These are phyloP conservation scores for Euspilapteryx auroguttella DNA, from an alignment of 2,888 invertebrate species.

Conservation along the genomic window DNA sequence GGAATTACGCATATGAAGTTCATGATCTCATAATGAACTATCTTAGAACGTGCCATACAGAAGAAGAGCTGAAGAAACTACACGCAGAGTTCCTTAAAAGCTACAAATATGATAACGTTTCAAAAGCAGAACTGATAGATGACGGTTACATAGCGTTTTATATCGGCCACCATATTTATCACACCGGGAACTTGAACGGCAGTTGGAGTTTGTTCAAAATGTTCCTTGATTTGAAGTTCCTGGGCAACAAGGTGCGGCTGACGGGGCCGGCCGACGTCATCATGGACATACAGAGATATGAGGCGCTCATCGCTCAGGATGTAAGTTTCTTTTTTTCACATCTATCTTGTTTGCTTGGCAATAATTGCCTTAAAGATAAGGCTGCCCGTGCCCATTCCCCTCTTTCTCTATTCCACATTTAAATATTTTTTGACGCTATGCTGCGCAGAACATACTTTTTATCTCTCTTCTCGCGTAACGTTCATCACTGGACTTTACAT, in stretches of 20 bases:
- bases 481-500: too few relatives aligned
- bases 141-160: conserved; percentile 76
- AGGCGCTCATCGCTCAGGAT: conserved; percentile 52
- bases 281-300: conserved; percentile 67
- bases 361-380: too few relatives aligned
- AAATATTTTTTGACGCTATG: too few relatives aligned
- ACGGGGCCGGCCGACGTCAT: conserved; percentile 72
- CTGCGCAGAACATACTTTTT: too few relatives aligned
- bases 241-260: conserved; percentile 69
- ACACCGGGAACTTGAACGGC: conserved; percentile 41
- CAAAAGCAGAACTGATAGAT: conserved; percentile 60
- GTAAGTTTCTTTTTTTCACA: conserved; percentile 29
- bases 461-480: too few relatives aligned
- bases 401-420: too few relatives aligned
- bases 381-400: too few relatives aligned
- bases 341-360: too few relatives aligned
- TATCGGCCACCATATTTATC: conserved; percentile 69
- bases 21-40: conserved; percentile 70
- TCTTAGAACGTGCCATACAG: conserved; percentile 44
- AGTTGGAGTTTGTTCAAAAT: conserved; percentile 59
- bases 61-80: conserved; percentile 39
- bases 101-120: conserved; percentile 50
- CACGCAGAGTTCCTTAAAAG: conserved; percentile 63
- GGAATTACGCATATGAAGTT: conserved; percentile 69
- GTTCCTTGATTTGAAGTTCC: conserved; percentile 69